phyloP scores from a whole-genome alignment of 2,797 vertebrate genomes.

The Tenualosa thibaudeaui region DNA sequence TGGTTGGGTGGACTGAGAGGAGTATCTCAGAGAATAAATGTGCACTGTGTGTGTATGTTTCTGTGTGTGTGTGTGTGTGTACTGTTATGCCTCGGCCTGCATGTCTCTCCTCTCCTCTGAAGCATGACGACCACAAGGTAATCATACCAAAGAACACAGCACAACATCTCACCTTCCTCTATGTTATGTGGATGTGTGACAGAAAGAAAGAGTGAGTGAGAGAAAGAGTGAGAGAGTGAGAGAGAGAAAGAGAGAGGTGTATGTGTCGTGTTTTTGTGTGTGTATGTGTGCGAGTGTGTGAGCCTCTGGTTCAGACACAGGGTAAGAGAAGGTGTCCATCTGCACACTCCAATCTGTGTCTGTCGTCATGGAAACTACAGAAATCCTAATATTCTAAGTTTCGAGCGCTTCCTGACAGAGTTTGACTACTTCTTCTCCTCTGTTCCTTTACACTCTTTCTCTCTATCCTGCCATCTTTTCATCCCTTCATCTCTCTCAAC shows the following conservation, averaged over 20 bases:
- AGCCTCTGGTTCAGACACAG: conserved; percentile 32
- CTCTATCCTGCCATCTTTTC: conserved; percentile 46
- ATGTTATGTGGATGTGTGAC: no score
- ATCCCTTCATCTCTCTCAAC: conserved; percentile 42
- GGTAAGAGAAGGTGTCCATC: conserved; percentile 36
- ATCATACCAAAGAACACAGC: no score
- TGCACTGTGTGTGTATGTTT: no score
- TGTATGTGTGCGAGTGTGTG: conserved; percentile 21
- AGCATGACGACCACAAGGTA: no score
- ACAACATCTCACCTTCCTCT: no score
- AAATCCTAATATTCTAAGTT: conserved; percentile 47
- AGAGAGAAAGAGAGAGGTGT: background rate
- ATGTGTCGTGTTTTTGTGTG: background rate
- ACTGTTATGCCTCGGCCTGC: no score
- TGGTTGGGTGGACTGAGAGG: no score
- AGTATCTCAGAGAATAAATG: no score
- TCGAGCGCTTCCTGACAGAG: conserved; percentile 41
- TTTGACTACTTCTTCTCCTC: conserved; percentile 41
- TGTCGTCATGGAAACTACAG: conserved; percentile 54
- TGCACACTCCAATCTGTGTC: conserved; percentile 44
- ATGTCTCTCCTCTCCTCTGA: no score
- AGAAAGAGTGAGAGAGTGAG: background rate
- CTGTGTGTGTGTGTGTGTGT: no score
- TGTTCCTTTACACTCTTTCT: conserved; percentile 38
- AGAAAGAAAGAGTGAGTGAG: background rate